Percentiles rank a stretch among this genome's conserved stretches.
Evolutionary conservation across 2,888 invertebrate genomes (phyloP).

Genomic region (Amiota mariae): DNA sequence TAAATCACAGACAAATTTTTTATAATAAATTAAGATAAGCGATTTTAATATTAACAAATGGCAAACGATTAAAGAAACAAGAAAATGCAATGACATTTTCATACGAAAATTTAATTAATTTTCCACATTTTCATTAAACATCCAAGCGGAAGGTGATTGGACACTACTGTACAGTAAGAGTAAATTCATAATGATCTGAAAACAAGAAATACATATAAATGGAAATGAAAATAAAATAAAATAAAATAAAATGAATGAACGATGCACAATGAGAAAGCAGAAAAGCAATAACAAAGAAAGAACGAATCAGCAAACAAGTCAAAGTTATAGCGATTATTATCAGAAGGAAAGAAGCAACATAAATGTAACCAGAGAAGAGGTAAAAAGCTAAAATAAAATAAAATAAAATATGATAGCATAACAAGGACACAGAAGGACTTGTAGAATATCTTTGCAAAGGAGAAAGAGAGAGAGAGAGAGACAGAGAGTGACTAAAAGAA

Average conservation of each 20-base stretch:
- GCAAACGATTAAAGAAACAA: background rate
- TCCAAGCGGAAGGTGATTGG: constrained; percentile 39
- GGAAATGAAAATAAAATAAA: background rate
- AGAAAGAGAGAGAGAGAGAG: background rate
- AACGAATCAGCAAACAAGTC: constrained; percentile 2
- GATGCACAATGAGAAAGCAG: background rate
- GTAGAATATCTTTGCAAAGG: background rate
- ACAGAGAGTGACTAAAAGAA: background rate
- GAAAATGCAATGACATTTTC: constrained; percentile 28
- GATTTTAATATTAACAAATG: background rate
- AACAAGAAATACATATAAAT: background rate
- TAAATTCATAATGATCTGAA: constrained; percentile 35
- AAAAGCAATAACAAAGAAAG: constrained; percentile 10
- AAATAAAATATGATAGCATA: background rate
- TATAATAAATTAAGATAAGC: no score
- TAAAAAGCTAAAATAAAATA: background rate
- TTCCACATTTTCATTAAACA: constrained; percentile 54
- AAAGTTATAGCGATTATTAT: constrained; percentile 25
- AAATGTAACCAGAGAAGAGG: background rate
- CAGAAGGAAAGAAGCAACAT: background rate
- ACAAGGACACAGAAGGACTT: background rate
- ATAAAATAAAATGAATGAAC: constrained; percentile 3
- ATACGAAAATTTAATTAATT: constrained; percentile 59
- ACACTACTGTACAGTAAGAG: constrained; percentile 30
- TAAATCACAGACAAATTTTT: no score